Base-by-base conservation (phyloP, 2,888 invertebrate genomes). In the Argyresthia albistria region DNA sequence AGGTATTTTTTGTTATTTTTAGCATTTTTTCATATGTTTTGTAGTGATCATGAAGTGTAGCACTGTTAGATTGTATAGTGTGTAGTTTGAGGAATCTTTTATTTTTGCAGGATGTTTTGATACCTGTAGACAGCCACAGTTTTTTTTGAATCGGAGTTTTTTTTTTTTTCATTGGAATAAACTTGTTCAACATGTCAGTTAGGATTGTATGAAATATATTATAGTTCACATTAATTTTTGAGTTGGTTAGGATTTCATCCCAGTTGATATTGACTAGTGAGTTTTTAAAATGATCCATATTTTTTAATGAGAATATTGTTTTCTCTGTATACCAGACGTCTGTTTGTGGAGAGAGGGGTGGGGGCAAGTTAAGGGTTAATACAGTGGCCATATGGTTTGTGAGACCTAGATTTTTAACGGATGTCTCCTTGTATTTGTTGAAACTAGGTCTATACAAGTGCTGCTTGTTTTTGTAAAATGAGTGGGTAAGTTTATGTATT, bases 31-130 rank as follows among this genome's bases (percentile, higher is more conserved):
- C 54, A 42, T 57, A 57, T 35, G 9, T 43, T 52, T 56, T 58
- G 43, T 58, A 58, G 14, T 55, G 25, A 10, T 52, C 35, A 3
- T 46, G 35, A 8, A 58, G 11, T 4, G 54, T 49, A 37, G 35
- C 2, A 16, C 47, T 56, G 14, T 55, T 39, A 8, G 50, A 46
- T 25, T 54, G 14, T n/a, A 9, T 25, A 8, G 14, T 39, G n/a
- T 56, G 15, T 36, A 56, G 50, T 56, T 54, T 56, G 49, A 56
- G 36, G 25, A 55, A 15, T 12, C 56, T 45, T 51, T 58, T 58
- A 51, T 58, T 54, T 50, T 48, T 49, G 47, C 58, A 57, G 8
- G 58, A 56, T 36, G 9, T 35, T 53, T 53, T 58, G 9, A 57
- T 42, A n/a, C 57, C 58, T 11, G 1, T 47, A 7, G 55, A 53